These are phyloP conservation scores for Catharus bicknelli DNA, from an alignment of 2,113 vertebrate genomes.

Conservation along the genomic window DNA sequence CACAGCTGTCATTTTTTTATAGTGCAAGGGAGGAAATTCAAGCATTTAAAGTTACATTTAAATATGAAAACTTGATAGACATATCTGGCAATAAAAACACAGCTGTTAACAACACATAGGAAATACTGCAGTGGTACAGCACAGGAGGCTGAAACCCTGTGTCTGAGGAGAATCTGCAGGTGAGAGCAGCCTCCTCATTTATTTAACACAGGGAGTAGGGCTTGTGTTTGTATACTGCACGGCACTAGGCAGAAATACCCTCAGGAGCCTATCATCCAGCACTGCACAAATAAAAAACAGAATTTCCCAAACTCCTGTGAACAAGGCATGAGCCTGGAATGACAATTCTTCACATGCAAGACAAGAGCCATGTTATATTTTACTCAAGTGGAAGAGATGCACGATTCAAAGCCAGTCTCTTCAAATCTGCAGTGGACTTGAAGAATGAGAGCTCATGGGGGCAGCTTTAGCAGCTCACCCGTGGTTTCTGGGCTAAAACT, in stretches of 20 bases:
- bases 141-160: background rate
- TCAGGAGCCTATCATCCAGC: background rate
- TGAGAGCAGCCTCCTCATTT: background rate
- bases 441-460: background rate
- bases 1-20: background rate
- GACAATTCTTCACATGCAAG: background rate
- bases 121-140: background rate
- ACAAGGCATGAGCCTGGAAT: background rate
- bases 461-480: background rate
- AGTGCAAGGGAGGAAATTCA: background rate
- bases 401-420: background rate
- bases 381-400: background rate
- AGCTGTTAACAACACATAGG: background rate
- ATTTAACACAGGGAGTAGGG: background rate
- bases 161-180: background rate
- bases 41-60: conserved; percentile 32
- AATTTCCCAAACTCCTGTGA: background rate
- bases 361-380: background rate
- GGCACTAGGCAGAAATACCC: background rate
- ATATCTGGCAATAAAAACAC: conserved; percentile 26
- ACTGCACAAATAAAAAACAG: background rate
- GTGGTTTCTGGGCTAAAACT: background rate
- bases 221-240: background rate
- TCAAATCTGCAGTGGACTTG: background rate
- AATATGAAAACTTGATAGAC: conserved; percentile 12